A percentile compares a stretch with the other conserved stretches of the same genome.
Conservation (phyloP, 2,797 vertebrate genomes). For the Falco columbarius region DNA sequence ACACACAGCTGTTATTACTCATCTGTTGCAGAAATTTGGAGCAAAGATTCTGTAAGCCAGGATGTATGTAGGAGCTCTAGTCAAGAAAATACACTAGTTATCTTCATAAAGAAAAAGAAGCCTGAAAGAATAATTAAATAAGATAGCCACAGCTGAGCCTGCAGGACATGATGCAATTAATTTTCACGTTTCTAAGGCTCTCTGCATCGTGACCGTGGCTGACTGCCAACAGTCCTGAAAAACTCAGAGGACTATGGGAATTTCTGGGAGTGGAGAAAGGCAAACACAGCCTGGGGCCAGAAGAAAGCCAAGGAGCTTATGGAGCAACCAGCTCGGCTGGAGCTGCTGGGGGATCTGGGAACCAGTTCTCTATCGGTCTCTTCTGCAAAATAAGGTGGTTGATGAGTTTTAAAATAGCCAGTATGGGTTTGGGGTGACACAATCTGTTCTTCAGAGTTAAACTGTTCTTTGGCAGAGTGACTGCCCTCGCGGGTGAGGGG, state of each 20-base stretch:
- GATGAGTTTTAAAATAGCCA: neutral
- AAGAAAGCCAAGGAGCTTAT: neutral
- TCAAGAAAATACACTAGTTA: neutral
- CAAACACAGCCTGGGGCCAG: neutral
- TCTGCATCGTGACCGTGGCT: neutral
- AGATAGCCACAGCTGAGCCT: neutral
- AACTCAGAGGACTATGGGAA: neutral
- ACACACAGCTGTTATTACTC: conserved; percentile 28
- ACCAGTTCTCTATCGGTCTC: neutral
- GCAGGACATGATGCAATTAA: neutral
- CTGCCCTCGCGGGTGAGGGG: fast-evolving
- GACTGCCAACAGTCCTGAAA: neutral
- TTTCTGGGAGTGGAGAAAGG: neutral
- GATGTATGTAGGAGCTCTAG: neutral
- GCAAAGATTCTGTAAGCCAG: neutral
- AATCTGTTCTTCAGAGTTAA: neutral
- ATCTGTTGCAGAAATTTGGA: neutral
- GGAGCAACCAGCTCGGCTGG: neutral
- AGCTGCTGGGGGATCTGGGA: neutral
- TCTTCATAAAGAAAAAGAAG: neutral
- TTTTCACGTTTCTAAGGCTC: neutral
- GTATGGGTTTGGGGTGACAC: neutral
- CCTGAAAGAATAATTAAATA: neutral
- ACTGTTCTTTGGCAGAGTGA: neutral
- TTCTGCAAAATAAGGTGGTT: neutral